Percentiles rank a stretch among this genome's conserved stretches.
These are phyloP conservation scores for Pocillopora damicornis DNA, from an alignment of 64 coral and sea anemone genomes.

Conservation along the genomic window DNA sequence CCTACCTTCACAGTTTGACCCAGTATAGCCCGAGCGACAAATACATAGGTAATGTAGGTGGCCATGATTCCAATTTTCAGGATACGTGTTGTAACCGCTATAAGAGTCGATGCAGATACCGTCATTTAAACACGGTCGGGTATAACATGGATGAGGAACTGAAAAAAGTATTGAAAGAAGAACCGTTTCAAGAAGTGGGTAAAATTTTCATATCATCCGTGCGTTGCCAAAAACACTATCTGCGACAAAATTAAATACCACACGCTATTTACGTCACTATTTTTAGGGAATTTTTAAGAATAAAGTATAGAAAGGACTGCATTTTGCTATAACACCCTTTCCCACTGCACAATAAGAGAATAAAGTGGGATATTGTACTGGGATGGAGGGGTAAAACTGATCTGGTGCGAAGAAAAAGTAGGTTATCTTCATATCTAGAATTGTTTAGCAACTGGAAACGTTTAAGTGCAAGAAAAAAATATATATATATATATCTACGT, in stretches of 20 bases:
- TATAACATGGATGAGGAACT: constrained; percentile 93
- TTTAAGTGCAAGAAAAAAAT: not conserved
- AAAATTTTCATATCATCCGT: no score
- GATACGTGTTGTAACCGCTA: constrained; percentile 85
- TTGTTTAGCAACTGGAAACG: not conserved
- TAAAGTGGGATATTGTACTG: no score
- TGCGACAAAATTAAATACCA: no score
- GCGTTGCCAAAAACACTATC: no score
- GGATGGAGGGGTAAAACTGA: no score
- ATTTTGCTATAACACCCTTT: no score
- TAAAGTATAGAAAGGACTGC: no score
- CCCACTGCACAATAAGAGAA: no score
- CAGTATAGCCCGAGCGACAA: constrained; percentile 69
- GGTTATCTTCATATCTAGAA: no score
- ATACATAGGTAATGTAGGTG: constrained; percentile 90
- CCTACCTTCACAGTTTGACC: constrained; percentile 90
- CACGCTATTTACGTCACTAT: no score
- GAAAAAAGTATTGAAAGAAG: not conserved
- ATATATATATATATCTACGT: not conserved
- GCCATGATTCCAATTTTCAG: constrained; percentile 91
- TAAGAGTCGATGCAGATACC: constrained; percentile 94
- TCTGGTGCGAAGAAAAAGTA: no score
- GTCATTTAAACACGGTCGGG: constrained; percentile 75
- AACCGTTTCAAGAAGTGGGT: not conserved
- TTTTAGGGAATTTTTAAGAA: no score